phyloP scores from a whole-genome alignment of 2,113 vertebrate species.

The Ciconia boyciana region DNA sequence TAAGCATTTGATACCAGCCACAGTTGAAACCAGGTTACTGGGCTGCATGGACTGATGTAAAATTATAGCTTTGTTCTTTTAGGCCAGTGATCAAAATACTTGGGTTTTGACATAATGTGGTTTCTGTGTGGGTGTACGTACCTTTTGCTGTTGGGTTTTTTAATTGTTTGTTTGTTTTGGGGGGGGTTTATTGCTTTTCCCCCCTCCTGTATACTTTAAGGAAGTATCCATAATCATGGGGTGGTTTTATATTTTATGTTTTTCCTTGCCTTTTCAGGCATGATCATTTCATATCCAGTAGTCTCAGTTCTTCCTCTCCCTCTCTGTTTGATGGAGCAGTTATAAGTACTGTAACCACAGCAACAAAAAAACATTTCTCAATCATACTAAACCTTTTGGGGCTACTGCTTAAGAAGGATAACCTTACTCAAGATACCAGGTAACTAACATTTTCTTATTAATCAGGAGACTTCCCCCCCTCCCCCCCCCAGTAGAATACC shows the following conservation, averaged over 20 bases:
- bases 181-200: not conserved
- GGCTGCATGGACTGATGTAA: not conserved
- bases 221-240: not conserved
- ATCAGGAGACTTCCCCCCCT: not conserved
- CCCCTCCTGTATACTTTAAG: not conserved
- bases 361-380: slow-evolving; percentile 97
- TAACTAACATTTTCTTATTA: slow-evolving; percentile 39
- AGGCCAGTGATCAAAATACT: not conserved
- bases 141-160: not conserved
- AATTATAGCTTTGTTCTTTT: not conserved
- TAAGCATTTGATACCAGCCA: not conserved
- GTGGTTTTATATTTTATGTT: not conserved
- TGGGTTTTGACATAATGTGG: not conserved
- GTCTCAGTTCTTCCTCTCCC: slow-evolving; percentile 94
- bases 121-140: not conserved
- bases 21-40: not conserved
- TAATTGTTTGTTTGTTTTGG: not conserved
- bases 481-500: not conserved
- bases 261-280: slow-evolving; percentile 75
- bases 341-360: slow-evolving; percentile 97
- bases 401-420: slow-evolving; percentile 87
- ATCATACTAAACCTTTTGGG: slow-evolving; percentile 91
- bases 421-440: slow-evolving; percentile 90
- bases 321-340: slow-evolving; percentile 96
- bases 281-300: slow-evolving; percentile 98